Conservation (phyloP, 2,797 vertebrate genomes). For the Rhinatrema bivittatum region DNA sequence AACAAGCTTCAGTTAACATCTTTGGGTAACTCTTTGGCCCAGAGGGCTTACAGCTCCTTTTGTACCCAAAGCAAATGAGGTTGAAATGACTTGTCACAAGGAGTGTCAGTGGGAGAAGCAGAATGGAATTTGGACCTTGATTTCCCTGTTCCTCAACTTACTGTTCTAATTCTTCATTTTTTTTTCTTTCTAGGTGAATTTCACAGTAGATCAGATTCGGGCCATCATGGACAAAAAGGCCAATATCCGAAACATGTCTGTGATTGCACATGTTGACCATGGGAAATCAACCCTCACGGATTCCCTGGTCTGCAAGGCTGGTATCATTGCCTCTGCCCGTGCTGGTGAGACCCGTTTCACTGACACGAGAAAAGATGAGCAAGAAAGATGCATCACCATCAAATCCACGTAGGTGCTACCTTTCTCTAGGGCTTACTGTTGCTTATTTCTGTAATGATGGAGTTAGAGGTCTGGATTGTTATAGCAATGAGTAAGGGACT, state of each 20-base stretch:
- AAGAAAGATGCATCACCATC: slow-evolving; percentile 94
- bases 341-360: slow-evolving; percentile 93
- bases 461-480: not conserved
- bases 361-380: slow-evolving; percentile 89
- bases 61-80: no score
- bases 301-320: slow-evolving; percentile 89
- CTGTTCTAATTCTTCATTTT: not conserved
- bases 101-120: no score
- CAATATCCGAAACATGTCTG: slow-evolving; percentile 96
- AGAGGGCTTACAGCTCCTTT: no score
- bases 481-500: not conserved
- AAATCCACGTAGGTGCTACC: slow-evolving; percentile 81
- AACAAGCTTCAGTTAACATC: no score
- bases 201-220: slow-evolving; percentile 92
- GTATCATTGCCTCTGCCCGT: slow-evolving; percentile 82
- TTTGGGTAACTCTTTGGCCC: no score
- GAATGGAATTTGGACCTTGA: no score
- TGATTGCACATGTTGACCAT: slow-evolving; percentile 91
- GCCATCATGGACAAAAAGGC: slow-evolving; percentile 96
- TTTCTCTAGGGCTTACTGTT: accelerated
- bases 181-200: slow-evolving; percentile 74
- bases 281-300: slow-evolving; percentile 90
- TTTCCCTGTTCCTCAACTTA: not conserved
- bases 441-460: not conserved
- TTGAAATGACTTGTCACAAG: no score